These are phyloP conservation scores for Rhagologus leucostigma DNA, from an alignment of 2,113 vertebrate species.

Conservation along the genomic window DNA sequence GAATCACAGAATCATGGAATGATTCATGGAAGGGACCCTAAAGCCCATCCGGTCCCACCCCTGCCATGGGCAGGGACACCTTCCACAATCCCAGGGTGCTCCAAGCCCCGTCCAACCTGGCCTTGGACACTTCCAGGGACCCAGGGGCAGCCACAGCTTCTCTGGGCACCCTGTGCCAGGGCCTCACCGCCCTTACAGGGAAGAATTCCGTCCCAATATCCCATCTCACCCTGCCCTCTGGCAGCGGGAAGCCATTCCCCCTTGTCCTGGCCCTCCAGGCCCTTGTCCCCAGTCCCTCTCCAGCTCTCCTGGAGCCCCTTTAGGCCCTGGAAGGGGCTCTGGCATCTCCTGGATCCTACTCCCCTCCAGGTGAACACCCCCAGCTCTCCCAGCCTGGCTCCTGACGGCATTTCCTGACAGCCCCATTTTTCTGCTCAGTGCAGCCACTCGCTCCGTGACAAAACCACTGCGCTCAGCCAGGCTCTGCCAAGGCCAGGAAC, in stretches of 20 bases:
- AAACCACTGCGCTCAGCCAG: not conserved
- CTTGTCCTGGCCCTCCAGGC: not conserved
- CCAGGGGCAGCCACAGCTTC: not conserved
- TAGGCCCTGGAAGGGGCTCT: not conserved
- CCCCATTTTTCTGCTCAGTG: not conserved
- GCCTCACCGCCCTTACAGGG: fast-evolving
- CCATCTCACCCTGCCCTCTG: fast-evolving
- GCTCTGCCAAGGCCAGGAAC: not conserved
- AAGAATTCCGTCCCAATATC: not conserved
- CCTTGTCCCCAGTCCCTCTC: not conserved
- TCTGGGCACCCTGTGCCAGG: not conserved
- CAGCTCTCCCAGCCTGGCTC: not conserved
- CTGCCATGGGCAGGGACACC: not conserved
- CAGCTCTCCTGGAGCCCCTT: not conserved
- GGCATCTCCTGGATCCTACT: not conserved
- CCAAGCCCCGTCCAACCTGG: fast-evolving
- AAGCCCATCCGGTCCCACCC: not conserved
- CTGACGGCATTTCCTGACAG: not conserved
- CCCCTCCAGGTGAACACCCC: not conserved
- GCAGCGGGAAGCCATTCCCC: not conserved
- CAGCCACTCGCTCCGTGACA: not conserved
- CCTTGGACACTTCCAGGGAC: not conserved
- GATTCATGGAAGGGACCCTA: not conserved
- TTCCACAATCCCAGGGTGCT: fast-evolving
- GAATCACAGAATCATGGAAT: not conserved